Evolutionary conservation across 2,113 vertebrate species (phyloP).

Genomic region (Hystrix cristata): DNA sequence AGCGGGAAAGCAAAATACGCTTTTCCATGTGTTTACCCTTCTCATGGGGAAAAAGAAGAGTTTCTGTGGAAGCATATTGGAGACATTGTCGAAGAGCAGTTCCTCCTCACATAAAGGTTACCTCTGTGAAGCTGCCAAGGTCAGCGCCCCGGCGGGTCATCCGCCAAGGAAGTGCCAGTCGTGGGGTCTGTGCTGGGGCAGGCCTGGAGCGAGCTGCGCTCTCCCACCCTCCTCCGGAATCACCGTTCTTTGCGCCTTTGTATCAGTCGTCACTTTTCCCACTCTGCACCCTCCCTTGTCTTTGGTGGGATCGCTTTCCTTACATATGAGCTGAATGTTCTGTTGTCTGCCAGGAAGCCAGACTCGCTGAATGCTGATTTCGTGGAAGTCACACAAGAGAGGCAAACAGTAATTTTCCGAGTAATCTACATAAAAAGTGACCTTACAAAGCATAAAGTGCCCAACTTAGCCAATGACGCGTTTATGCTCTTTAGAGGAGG

Average conservation of each 20-base stretch:
- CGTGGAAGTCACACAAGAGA: constrained; percentile 82
- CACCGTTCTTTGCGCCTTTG: constrained; percentile 86
- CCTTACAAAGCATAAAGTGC: background rate
- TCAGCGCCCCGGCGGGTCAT: constrained; percentile 78
- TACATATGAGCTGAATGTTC: constrained; percentile 85
- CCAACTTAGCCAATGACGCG: background rate
- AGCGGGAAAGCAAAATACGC: constrained; percentile 55
- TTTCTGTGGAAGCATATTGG: constrained; percentile 83
- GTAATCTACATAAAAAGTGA: constrained; percentile 67
- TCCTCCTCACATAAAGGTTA: constrained; percentile 84
- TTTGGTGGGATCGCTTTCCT: constrained; percentile 74
- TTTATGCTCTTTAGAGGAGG: background rate
- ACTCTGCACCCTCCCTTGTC: constrained; percentile 81
- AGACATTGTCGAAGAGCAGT: constrained; percentile 85
- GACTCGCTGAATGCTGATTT: constrained; percentile 84
- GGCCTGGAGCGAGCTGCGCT: constrained; percentile 82
- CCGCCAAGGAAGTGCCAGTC: constrained; percentile 89
- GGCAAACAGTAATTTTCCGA: constrained; percentile 57
- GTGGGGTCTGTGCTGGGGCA: constrained; percentile 84
- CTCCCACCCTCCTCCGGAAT: constrained; percentile 86
- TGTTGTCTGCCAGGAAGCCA: constrained; percentile 83
- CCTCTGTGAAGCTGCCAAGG: constrained; percentile 87
- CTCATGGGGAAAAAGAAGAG: background rate
- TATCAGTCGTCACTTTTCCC: constrained; percentile 83
- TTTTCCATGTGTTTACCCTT: constrained; percentile 38